These are phyloP conservation scores for Platyrinchus mystaceus DNA, from an alignment of 2,797 vertebrate genomes.

Conservation along the genomic window DNA sequence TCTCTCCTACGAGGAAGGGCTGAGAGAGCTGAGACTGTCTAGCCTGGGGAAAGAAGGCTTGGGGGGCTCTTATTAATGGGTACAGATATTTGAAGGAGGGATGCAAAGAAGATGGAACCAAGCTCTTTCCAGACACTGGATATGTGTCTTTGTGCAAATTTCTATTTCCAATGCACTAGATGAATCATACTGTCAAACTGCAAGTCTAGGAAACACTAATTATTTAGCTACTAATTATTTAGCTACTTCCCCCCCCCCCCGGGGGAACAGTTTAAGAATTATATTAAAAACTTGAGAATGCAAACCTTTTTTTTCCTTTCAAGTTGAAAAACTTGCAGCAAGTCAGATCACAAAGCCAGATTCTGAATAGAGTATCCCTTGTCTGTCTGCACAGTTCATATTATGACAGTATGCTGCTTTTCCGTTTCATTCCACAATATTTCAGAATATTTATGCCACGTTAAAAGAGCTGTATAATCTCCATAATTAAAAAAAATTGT, in stretches of 20 bases:
- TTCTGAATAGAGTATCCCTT: not conserved
- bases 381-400: constrained; percentile 5
- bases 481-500: constrained; percentile 60
- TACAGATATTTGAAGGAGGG: not conserved
- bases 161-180: not conserved
- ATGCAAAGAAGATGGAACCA: not conserved
- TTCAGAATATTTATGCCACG: constrained; percentile 67
- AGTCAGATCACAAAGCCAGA: constrained; percentile 6
- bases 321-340: not conserved
- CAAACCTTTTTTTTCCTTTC: not conserved
- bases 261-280: not conserved
- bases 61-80: not conserved
- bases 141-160: not conserved
- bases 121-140: not conserved
- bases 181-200: not conserved
- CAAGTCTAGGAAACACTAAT: not conserved
- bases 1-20: not conserved
- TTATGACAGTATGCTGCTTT: constrained; percentile 32
- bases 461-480: constrained; percentile 61
- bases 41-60: not conserved
- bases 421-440: constrained; percentile 56
- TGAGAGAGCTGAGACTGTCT: not conserved
- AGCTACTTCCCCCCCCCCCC: not conserved
- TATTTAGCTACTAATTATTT: not conserved
- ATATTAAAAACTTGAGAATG: not conserved